Percentiles rank a stretch among this genome's conserved stretches.
These are phyloP conservation scores for Decapterus maruadsi DNA, from an alignment of 2,797 vertebrate species.

Conservation along the genomic window DNA sequence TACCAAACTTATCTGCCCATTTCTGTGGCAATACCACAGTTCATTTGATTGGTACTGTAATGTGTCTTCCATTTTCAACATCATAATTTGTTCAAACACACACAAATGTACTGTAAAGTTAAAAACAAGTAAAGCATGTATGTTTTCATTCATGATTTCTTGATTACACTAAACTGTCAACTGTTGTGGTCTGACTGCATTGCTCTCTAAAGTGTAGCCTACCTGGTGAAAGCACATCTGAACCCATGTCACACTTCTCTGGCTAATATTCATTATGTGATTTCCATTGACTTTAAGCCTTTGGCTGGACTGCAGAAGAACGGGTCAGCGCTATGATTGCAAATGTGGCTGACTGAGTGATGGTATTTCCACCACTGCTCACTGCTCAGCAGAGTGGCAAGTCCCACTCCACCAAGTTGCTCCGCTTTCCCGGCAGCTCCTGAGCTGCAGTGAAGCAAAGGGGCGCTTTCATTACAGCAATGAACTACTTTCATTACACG, in stretches of 20 bases:
- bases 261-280: constrained; percentile 20
- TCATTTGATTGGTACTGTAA: constrained; percentile 15
- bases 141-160: background rate
- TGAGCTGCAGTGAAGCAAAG: too few relatives aligned
- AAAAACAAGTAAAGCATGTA: background rate
- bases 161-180: constrained; percentile 9
- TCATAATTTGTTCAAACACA: background rate
- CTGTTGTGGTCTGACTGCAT: constrained; percentile 1
- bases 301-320: too few relatives aligned
- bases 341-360: too few relatives aligned
- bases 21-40: constrained; percentile 23
- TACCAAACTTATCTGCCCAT: background rate
- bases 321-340: too few relatives aligned
- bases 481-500: too few relatives aligned
- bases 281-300: constrained; percentile 5
- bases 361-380: too few relatives aligned
- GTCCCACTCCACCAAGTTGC: too few relatives aligned
- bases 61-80: background rate
- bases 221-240: constrained; percentile 15
- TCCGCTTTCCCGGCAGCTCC: too few relatives aligned
- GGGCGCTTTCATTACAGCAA: too few relatives aligned
- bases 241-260: constrained; percentile 18
- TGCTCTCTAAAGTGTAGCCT: constrained; percentile 8
- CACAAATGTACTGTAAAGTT: too few relatives aligned
- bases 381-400: too few relatives aligned